Conservation (phyloP, 2,797 vertebrate genomes). For the Lagothrix lagotricha region DNA sequence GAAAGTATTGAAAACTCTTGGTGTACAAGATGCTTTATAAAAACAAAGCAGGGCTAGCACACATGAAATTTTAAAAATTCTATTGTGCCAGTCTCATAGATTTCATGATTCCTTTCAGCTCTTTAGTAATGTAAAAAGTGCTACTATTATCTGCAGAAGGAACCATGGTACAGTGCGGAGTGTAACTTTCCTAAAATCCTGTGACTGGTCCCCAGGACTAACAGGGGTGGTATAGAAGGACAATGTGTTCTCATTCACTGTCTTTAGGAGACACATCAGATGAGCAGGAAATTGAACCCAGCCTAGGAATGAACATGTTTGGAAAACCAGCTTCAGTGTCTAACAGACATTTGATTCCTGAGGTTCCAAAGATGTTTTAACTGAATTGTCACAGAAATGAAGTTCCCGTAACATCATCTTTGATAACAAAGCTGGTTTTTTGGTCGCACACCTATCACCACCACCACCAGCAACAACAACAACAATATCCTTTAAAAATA, state of each 20-base stretch:
- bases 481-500: neutral
- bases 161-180: neutral
- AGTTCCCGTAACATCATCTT: neutral
- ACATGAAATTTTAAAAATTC: neutral
- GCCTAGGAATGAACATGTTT: neutral
- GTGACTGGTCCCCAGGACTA: neutral
- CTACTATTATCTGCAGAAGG: neutral
- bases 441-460: neutral
- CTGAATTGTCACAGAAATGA: neutral
- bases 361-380: neutral
- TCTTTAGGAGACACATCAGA: neutral
- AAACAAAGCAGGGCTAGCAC: neutral
- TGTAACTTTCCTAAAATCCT: neutral
- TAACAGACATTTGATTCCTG: neutral
- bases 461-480: neutral
- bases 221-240: neutral
- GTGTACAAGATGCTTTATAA: neutral
- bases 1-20: neutral
- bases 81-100: neutral
- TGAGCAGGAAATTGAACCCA: neutral
- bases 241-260: neutral
- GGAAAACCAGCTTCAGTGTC: neutral
- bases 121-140: neutral
- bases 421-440: neutral
- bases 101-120: neutral